Evolutionary conservation across 2,888 invertebrate genomes (phyloP), one percentile per base, ranked within the genome.

Genomic region (Hecatera dysodea): DNA sequence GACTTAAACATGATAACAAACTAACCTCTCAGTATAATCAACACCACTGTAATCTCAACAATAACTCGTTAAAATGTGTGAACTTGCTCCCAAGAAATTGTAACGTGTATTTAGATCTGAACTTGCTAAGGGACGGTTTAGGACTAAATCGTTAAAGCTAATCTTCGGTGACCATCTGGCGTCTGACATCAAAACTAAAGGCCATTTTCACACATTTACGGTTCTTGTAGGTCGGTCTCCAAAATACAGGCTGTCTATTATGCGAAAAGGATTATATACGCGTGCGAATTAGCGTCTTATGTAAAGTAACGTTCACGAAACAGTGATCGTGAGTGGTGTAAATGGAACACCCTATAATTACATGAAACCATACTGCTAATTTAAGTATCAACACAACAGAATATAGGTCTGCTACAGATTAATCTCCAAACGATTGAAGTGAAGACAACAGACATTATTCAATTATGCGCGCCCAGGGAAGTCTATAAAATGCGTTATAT

Each of bases 401-500:
- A 53, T 72, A 72, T 69, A 62, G 17, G 22, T 1, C 29, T 52
- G 59, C 15, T 64, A 36, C 27, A 81, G 68, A 81, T 79, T 78
- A 73, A 78, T 73, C 56, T 24, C 48, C 9, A 67, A 57, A 82
- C 72, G 65, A 72, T 68, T 81, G 53, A 67, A 67, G 83, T 69
- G 71, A 61, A 78, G 72, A 75, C 82, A 76, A 71, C 57, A 3
- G 66, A 62, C 61, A 74, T 82, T 74, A 82, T 83, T 86, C 75
- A 80, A 76, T 79, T 81, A 81, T 50, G 46, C 68, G 33, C 71
- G 80, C 73, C 67, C 84, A 86, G 78, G 85, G 82, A 88, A 68
- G 67, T 67, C 76, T 82, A 87, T 88, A 86, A 89, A 79, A 86
- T 79, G 82, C 78, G 80, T 91, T 89, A 89, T 88, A 90, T 88